A percentile compares a stretch with the other conserved stretches of the same genome.
These are phyloP conservation scores for Planococcus citri DNA, from an alignment of 1,140 invertebrate species.

Conservation along the genomic window DNA sequence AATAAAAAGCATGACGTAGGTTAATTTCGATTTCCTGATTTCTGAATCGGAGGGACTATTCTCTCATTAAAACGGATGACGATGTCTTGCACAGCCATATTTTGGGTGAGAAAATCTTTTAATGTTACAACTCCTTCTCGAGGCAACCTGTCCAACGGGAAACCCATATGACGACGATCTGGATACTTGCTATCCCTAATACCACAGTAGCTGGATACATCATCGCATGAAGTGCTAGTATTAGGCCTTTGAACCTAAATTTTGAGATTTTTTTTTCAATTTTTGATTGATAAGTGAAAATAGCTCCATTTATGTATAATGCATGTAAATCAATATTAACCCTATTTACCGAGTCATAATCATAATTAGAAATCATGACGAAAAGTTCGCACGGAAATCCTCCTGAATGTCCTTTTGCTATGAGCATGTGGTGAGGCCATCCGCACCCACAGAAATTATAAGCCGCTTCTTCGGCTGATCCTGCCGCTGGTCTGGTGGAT, in stretches of 20 bases:
- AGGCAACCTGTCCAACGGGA: constrained; percentile 57
- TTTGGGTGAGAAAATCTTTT: constrained; percentile 49
- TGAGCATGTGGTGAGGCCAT: constrained; percentile 73
- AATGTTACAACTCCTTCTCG: constrained; percentile 38
- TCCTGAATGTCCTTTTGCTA: constrained; percentile 54
- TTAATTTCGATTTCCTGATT: too few species aligned
- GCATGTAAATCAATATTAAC: background rate
- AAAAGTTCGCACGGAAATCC: constrained; percentile 60
- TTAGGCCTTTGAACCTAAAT: background rate
- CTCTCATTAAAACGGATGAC: constrained; percentile 35
- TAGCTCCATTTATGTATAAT: too few species aligned
- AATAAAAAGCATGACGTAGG: too few species aligned
- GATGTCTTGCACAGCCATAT: constrained; percentile 48
- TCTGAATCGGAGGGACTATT: constrained; percentile 18
- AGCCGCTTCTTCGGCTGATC: constrained; percentile 30
- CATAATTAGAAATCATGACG: constrained; percentile 66
- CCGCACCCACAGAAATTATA: constrained; percentile 72
- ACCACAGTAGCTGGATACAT: constrained; percentile 60
- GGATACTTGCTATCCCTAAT: constrained; percentile 58
- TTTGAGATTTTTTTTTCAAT: too few species aligned
- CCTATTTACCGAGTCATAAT: constrained; percentile 45
- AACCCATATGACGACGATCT: constrained; percentile 58
- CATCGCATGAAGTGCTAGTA: constrained; percentile 36
- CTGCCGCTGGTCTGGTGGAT: constrained; percentile 32
- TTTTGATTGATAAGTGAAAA: too few species aligned